phyloP scores from a whole-genome alignment of 2,797 vertebrate genomes.

The Dicrostonyx torquatus region DNA sequence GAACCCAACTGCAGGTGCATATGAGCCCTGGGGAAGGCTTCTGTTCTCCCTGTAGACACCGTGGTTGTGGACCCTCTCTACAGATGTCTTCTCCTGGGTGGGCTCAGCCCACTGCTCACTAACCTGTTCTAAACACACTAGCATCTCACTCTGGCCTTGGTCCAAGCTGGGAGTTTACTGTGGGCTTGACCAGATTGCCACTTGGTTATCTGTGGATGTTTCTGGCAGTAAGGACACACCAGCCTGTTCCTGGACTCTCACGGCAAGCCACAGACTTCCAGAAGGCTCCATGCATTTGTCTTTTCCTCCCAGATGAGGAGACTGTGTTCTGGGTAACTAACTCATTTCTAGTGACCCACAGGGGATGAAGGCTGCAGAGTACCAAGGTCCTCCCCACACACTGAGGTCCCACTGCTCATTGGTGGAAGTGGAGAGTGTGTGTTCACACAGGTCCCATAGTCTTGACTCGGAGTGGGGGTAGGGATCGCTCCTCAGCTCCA shows the following conservation, averaged over 20 bases:
- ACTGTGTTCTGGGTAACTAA: background rate
- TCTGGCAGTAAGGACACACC: background rate
- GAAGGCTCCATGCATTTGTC: background rate
- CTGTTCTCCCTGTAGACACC: background rate
- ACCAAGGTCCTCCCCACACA: background rate
- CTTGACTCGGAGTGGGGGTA: background rate
- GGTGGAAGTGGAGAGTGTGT: background rate
- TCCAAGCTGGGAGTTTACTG: background rate
- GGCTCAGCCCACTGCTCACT: background rate
- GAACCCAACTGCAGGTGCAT: background rate
- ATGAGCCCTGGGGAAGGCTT: background rate
- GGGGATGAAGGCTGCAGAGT: background rate
- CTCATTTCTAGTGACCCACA: background rate
- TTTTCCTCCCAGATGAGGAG: background rate
- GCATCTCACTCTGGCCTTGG: background rate
- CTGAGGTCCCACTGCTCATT: background rate
- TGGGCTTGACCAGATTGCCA: background rate
- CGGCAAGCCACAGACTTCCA: background rate
- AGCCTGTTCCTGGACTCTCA: background rate
- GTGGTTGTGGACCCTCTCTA: background rate
- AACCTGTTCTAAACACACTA: background rate
- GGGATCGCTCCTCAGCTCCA: background rate
- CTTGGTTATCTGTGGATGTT: background rate
- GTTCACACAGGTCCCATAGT: no score
- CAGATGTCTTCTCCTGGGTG: background rate